Conservation (phyloP, 1,140 invertebrate species). For the Palaemon carinicauda region DNA sequence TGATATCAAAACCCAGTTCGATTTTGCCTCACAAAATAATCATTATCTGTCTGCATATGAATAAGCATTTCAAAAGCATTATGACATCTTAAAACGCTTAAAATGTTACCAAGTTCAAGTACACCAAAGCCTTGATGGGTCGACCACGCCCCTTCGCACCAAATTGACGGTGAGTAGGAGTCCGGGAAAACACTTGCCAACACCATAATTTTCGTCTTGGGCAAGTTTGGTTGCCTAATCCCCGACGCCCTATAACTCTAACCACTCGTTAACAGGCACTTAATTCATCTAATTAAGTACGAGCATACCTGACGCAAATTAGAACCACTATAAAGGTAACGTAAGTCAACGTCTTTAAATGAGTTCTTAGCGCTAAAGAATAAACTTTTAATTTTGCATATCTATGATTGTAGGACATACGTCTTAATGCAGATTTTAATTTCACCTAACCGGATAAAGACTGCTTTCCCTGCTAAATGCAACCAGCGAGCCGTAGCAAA, state of each 20-base stretch:
- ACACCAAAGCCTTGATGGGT: background rate
- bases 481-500: too few species aligned
- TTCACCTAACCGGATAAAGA: too few species aligned
- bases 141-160: conserved; percentile 22
- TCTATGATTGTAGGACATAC: too few species aligned
- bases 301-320: conserved; percentile 12
- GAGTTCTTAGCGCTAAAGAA: too few species aligned
- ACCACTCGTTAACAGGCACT: background rate
- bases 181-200: background rate
- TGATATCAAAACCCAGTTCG: background rate
- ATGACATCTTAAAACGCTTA: too few species aligned
- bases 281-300: background rate
- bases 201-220: background rate
- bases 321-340: background rate
- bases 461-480: too few species aligned
- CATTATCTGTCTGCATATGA: too few species aligned
- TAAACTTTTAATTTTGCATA: too few species aligned
- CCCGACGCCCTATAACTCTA: background rate
- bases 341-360: too few species aligned
- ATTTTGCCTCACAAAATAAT: background rate
- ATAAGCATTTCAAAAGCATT: too few species aligned
- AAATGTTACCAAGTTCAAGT: too few species aligned
- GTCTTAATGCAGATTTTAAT: too few species aligned
- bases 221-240: background rate
- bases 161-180: conserved; percentile 14